Base-by-base conservation (phyloP, 2,113 vertebrate genomes). In the Melierax canorus region DNA sequence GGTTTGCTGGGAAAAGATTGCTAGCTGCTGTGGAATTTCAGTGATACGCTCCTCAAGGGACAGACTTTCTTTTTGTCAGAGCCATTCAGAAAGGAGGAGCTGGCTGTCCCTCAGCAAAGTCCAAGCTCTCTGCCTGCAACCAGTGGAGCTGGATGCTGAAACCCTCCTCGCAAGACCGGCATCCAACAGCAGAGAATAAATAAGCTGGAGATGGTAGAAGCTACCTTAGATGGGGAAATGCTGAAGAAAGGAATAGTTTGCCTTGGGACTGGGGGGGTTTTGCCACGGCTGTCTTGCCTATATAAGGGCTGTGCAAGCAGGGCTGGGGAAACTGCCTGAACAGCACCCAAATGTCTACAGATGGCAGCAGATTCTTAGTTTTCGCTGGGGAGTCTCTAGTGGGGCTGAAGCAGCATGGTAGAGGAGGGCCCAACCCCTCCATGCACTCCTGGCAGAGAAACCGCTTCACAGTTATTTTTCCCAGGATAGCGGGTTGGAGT, bases 291-390 rank as follows among this genome's bases (percentile, higher is more conserved):
- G 58, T 34, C 85, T 93, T 97, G 90, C 82, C 97, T 97, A 92
- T 95, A 93, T 77, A 97, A 94, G 90, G 93, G 62, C 62, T 82
- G 64, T 27, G 53, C 0, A 7, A 87, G 60, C 73, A 72, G 77
- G 7, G 41, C 68, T 51, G 46, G 27, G 36, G 64, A 92, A 93
- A 56, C 2, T 0, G 67, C 84, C 82, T 92, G 91, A 96, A 50
- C 30, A 94, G 80, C 80, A 79, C 77, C 80, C 91, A 82, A 11
- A 87, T 62, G 91, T 92, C 96, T 95, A 85, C 91, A 97, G 95
- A 96, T 93, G 97, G 92, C 96, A 97, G 96, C 97, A 97, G 56
- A 95, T 92, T 91, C 94, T 32, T 22, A 92, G 27, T 85, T 97
- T 96, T 90, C 0, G 0, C 87, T 29, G 45, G 62, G 32, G 53